Base-by-base conservation (phyloP, 2,888 invertebrate species). In the Diaprepes abbreviatus region DNA sequence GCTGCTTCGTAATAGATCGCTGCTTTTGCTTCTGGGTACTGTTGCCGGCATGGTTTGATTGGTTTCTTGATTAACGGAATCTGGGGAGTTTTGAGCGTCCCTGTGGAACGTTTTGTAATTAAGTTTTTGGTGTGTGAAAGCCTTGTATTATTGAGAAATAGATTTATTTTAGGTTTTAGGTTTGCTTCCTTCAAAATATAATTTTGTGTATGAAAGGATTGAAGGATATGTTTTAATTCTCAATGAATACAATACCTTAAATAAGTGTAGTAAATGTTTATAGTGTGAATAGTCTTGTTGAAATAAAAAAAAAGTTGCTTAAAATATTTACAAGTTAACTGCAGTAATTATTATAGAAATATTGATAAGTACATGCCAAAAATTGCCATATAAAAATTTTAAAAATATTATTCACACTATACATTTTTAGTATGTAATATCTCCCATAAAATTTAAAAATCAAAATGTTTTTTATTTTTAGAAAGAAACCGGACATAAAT, bases 11-110 rank as follows among this genome's bases (percentile, higher is more conserved):
- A 93, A 88, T 76, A 93, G 86, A 82, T 93, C 93, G 80, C 92
- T 93, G 81, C 93, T 92, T 81, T 89, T 89, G 82, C 91, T 92
- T 80, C 92, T 87, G 80, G 86, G 86, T 83, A 87, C 90, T 82
- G 86, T 85, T 9, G 67, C 57, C 3, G 70, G 60, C 7, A 28
- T 33, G 7, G 54, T 52, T 16, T 35, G 19, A 24, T 16, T 45
- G 1, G 24, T 9, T 16, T 65, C 63, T 31, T 45, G 84, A 80
- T 77, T 85, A 79, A 87, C 86, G 80, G 86, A 85, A 19, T 59
- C 74, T 60, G 80, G 79, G 45, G 81, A 76, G 58, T 81, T 77
- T 71, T 81, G 75, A 73, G 79, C 80, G 63, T 81, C 82, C 82
- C 83, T 84, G 80, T 79, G 74, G 73, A 79, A 76, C 66, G 24